Base-by-base conservation (phyloP, 2,797 vertebrate genomes). In the Parotocinclus haroldoi region DNA sequence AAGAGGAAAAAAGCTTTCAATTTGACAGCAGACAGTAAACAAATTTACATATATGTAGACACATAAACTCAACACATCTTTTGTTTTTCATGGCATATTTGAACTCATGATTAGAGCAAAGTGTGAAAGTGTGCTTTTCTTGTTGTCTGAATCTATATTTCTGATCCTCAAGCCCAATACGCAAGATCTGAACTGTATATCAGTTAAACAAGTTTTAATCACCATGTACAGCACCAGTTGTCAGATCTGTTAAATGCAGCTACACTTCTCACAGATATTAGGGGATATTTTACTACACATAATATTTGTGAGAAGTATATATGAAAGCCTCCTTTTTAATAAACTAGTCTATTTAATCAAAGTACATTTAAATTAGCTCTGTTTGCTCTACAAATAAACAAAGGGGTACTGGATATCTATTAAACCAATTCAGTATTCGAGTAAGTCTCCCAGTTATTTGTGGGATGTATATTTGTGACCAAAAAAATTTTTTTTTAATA, bases 31-130 rank as follows among this genome's bases (percentile, higher is more conserved):
- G 65, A 74, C 57, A 67, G 49, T 63, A 36, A 71, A 50, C 53
- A 54, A 38, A 70, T 58, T 56, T 66, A 71, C 58, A 77, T 44
- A 37, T 64, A 61, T 68, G 68, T 68, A 71, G 58, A 72, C 58
- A 48, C 57, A 17, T 48, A 36, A 68, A 49, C 38, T 64, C 11
- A 64, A 36, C 44, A 44, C 37, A 55, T 63, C 37, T 13, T 58
- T 65, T 48, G 39, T 66, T 66, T 57, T 48, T 61, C 58, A 68
- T 61, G 66, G 66, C 51, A 49, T 61, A 46, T 54, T 61, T 61
- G 17, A 68, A 61, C 58, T 68, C 57, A 49, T 52, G 18, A 13
- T 59, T 16, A 37, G 46, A 54, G 48, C 44, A 66, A 55, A 14
- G 16, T 17, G 36, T 60, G 52, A 49, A 44, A 65, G 17, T 66